These are phyloP conservation scores for Xyrichtys novacula DNA, from an alignment of 2,797 vertebrate species.

Conservation along the genomic window DNA sequence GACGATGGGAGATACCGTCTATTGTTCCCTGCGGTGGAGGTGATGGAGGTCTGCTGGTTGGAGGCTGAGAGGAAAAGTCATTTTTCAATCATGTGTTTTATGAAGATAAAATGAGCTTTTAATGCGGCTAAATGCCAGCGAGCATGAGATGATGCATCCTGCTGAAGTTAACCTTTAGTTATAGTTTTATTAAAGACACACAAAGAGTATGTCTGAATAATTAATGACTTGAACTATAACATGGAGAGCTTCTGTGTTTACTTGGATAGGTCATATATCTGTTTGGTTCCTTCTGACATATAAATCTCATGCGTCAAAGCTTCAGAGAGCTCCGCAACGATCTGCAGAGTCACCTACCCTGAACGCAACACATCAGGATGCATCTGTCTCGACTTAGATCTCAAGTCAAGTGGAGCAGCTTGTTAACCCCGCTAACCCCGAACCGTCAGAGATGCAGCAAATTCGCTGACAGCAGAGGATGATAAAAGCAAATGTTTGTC, in stretches of 20 bases:
- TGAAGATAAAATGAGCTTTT: slow-evolving; percentile 50
- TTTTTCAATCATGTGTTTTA: slow-evolving; percentile 75
- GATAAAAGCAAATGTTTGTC: slow-evolving; percentile 66
- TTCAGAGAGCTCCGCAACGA: slow-evolving; percentile 35
- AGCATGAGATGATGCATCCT: slow-evolving; percentile 44
- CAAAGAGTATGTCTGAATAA: slow-evolving; percentile 42
- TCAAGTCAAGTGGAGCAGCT: slow-evolving; percentile 50
- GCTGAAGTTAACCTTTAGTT: slow-evolving; percentile 56
- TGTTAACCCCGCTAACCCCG: slow-evolving; percentile 42
- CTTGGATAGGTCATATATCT: background rate
- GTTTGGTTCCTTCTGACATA: background rate
- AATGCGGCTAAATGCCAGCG: slow-evolving; percentile 59
- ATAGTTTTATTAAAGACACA: slow-evolving; percentile 38
- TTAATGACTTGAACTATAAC: slow-evolving; percentile 30
- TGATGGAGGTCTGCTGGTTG: slow-evolving; percentile 63
- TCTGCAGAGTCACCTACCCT: slow-evolving; percentile 29
- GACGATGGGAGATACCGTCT: background rate
- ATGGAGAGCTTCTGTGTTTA: slow-evolving; percentile 20
- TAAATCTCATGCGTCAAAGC: slow-evolving; percentile 14
- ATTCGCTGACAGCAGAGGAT: slow-evolving; percentile 61
- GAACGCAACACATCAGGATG: slow-evolving; percentile 56
- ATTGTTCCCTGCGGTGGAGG: slow-evolving; percentile 39
- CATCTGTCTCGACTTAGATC: slow-evolving; percentile 59
- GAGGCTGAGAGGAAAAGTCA: slow-evolving; percentile 55
- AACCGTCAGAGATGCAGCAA: slow-evolving; percentile 55